Percentiles rank a stretch among this genome's conserved stretches.
These are phyloP conservation scores for Tricholaema leucomelas DNA, from an alignment of 2,113 vertebrate species.

Conservation along the genomic window DNA sequence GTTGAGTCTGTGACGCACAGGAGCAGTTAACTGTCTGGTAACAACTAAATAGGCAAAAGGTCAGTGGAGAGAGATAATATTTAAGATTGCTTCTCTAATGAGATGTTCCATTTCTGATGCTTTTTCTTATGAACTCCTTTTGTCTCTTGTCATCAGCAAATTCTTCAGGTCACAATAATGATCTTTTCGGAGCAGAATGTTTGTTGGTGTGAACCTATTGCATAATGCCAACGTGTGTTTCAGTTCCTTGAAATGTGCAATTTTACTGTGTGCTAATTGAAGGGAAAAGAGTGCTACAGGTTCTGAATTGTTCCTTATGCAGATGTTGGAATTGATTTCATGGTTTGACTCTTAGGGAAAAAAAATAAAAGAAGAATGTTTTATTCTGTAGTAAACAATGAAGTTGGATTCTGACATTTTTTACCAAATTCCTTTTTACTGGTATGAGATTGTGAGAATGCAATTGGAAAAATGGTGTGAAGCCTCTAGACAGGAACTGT, in stretches of 20 bases:
- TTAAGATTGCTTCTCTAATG: neutral
- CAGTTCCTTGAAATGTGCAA: neutral
- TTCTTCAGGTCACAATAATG: neutral
- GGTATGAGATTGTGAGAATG: neutral
- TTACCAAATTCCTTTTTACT: neutral
- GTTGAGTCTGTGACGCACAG: neutral
- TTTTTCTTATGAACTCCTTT: neutral
- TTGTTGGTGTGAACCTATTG: neutral
- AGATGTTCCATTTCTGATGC: slow-evolving; percentile 1
- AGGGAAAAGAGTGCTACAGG: neutral
- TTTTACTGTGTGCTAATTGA: neutral
- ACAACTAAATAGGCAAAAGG: neutral
- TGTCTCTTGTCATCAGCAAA: neutral
- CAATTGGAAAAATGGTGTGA: neutral
- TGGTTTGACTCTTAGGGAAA: neutral
- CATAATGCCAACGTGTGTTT: neutral
- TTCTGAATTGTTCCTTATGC: neutral
- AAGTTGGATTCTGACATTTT: slow-evolving; percentile 3
- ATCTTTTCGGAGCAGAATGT: neutral
- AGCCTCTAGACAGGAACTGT: slow-evolving; percentile 6
- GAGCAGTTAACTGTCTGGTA: slow-evolving; percentile 2
- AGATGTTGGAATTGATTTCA: neutral
- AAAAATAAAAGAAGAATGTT: neutral
- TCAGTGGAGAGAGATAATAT: neutral
- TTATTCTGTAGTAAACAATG: neutral